phyloP scores from a whole-genome alignment of 2,888 invertebrate species.

The Agrotis exclamationis region DNA sequence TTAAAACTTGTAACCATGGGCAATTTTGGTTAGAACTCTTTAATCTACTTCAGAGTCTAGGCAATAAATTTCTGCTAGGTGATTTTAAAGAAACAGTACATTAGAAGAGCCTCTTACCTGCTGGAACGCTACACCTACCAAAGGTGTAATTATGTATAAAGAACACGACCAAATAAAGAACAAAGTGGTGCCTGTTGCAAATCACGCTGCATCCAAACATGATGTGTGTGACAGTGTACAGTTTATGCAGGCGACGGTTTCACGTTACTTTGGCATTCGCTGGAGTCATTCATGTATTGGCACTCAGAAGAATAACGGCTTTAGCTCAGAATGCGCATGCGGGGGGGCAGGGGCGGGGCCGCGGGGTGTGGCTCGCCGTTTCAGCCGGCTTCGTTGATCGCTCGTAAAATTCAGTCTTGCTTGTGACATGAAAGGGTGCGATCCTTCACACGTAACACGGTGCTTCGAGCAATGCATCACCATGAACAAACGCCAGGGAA shows the following conservation, averaged over 20 bases:
- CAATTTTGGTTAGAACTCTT: no score
- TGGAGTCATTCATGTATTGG: conserved; percentile 76
- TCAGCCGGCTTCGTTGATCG: conserved; percentile 82
- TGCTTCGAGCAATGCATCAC: conserved; percentile 93
- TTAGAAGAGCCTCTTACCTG: no score
- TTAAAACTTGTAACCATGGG: no score
- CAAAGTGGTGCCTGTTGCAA: conserved; percentile 50
- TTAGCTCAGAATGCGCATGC: conserved; percentile 80
- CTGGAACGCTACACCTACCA: no score
- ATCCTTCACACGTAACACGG: conserved; percentile 90
- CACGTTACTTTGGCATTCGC: conserved; percentile 65
- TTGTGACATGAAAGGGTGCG: conserved; percentile 92
- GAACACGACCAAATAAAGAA: neutral
- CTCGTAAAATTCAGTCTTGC: conserved; percentile 86
- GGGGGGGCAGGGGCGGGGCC: conserved; percentile 68
- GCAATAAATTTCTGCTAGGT: no score
- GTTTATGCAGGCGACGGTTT: conserved; percentile 53
- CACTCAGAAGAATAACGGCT: conserved; percentile 72
- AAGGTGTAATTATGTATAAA: no score
- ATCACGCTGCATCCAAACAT: conserved; percentile 40
- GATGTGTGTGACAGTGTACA: conserved; percentile 36
- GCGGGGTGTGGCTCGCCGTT: conserved; percentile 79
- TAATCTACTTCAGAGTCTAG: no score
- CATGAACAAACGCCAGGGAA: conserved; percentile 93
- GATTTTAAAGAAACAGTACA: no score